These are phyloP conservation scores for Cyrtodaria siliqua DNA, from an alignment of 2,888 invertebrate species.

Conservation along the genomic window DNA sequence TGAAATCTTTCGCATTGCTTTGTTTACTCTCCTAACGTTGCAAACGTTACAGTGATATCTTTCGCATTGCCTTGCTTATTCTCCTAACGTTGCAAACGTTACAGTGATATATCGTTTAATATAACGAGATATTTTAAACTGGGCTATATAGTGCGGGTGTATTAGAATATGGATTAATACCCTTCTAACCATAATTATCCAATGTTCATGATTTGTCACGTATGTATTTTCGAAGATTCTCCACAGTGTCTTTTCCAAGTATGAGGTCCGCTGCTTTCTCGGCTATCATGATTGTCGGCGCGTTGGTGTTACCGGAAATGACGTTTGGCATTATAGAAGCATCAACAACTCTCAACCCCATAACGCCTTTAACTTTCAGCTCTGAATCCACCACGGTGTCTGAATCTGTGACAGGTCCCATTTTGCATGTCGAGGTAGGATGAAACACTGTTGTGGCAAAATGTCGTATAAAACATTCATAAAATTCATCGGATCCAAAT, in stretches of 20 bases:
- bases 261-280: constrained; percentile 30
- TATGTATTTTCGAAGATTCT: constrained; percentile 3
- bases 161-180: too few relatives aligned
- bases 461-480: constrained; percentile 21
- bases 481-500: constrained; percentile 7
- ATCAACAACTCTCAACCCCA: constrained; percentile 11
- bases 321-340: constrained; percentile 7
- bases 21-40: too few relatives aligned
- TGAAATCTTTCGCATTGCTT: too few relatives aligned
- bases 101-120: too few relatives aligned
- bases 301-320: constrained; percentile 15
- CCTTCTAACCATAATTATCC: not conserved
- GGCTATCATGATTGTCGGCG: constrained; percentile 30
- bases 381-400: constrained; percentile 12
- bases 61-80: too few relatives aligned
- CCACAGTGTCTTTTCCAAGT: not conserved
- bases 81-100: too few relatives aligned
- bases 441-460: constrained; percentile 11
- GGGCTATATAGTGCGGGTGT: too few relatives aligned
- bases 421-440: constrained; percentile 20
- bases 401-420: constrained; percentile 4
- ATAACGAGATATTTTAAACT: too few relatives aligned
- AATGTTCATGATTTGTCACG: not conserved
- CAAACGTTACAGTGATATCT: too few relatives aligned
- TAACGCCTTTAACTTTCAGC: constrained; percentile 14